phyloP scores from a whole-genome alignment of 2,113 vertebrate genomes.

The Marmota monax region DNA sequence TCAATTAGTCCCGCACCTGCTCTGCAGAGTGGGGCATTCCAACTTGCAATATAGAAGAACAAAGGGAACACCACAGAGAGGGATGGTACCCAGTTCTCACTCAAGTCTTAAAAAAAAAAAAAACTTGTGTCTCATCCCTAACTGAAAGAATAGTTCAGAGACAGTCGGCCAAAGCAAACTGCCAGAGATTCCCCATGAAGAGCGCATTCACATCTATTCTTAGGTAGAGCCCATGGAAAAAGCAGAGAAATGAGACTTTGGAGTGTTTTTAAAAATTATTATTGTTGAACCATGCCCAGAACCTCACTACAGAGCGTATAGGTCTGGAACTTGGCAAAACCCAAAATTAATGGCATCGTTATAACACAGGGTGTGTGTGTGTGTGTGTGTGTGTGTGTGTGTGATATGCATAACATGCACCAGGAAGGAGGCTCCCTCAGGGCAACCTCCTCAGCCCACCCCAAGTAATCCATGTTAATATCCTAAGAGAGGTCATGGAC shows the following conservation, averaged over 20 bases:
- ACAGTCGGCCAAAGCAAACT: constrained; percentile 28
- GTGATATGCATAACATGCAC: constrained; percentile 17
- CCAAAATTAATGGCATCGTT: constrained; percentile 55
- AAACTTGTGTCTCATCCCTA: not conserved
- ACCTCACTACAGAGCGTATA: constrained; percentile 6
- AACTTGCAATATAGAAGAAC: not conserved
- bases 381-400: not conserved
- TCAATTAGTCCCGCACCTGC: not conserved
- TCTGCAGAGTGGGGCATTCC: not conserved
- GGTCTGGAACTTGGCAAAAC: constrained; percentile 59
- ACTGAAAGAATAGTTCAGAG: not conserved
- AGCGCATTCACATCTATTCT: constrained; percentile 54
- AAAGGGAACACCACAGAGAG: not conserved
- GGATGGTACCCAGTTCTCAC: not conserved
- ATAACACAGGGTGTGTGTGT: not conserved
- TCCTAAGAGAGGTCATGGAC: constrained; percentile 58
- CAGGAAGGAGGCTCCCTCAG: constrained; percentile 45
- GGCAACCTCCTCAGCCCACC: constrained; percentile 54
- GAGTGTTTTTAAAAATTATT: constrained; percentile 58
- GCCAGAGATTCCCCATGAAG: not conserved
- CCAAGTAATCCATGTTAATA: constrained; percentile 65
- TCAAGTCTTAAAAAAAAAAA: not conserved
- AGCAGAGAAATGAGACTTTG: constrained; percentile 47
- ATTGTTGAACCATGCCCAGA: constrained; percentile 66
- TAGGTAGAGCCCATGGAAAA: constrained; percentile 47